Base-by-base conservation (phyloP, 1,140 invertebrate genomes). In the Aphelenchoides fujianensis region DNA sequence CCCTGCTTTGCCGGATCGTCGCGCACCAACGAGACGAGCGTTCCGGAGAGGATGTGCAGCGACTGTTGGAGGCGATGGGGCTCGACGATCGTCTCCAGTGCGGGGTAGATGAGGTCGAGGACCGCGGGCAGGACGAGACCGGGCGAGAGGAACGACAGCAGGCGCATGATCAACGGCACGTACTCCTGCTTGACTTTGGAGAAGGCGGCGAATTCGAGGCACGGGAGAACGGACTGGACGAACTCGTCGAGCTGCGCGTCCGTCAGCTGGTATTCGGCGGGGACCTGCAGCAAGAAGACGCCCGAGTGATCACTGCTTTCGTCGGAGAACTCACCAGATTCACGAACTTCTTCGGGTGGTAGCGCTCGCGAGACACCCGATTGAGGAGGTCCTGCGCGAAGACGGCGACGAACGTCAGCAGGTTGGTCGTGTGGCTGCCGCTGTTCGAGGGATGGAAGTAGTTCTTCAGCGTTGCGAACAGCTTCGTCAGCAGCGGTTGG, bases 361-460 rank as follows among this genome's bases (percentile, higher is more conserved):
- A 80, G 23, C 82, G 70, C 69, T 83, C 82, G 9, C 83, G 68
- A 19, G 71, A 61, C 0, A 83, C 61, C 32, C 83, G 74, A 36
- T 74, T 63, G 2, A 82, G 16, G 54, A 83, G 71, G 16, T 69
- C 64, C 2, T 41, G 62, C n/a, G 64, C 32, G n/a, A 76, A 28
- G 16, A 2, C 64, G 16, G n/a, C 31, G 80, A 55, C 62, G 67
- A 83, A 79, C 2, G 61, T 74, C 5, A 81, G 34, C 34, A 81
- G 23, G 30, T 76, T 76, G 36, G 28, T 34, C 2, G 79, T 79
- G 35, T 75, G 85, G 27, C 90, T 88, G 30, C 88, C 86, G 69
- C 86, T 83, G 85, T 96, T 96, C 0, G 93, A 93, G 62, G 92
- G 92, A 86, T 96, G 91, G 79, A 91, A 90, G 86, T 93, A 96